Evolutionary conservation across 1,140 invertebrate genomes (phyloP).

Genomic region (Caenorhabditis brenneri): DNA sequence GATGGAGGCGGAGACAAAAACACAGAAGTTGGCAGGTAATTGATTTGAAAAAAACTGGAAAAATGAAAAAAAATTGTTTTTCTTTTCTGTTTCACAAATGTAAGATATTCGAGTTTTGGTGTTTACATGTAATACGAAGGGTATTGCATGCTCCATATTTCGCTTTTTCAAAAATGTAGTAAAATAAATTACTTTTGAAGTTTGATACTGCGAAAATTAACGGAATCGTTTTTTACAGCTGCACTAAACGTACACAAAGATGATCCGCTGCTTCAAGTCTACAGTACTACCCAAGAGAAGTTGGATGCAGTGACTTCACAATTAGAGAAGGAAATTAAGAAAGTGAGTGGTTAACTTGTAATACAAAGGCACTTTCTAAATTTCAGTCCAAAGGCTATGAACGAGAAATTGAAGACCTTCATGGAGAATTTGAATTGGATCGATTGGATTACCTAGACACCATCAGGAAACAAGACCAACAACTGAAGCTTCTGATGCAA

Average conservation of each 20-base stretch:
- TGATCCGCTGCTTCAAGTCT: slow-evolving; percentile 77
- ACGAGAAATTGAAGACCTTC: slow-evolving; percentile 80
- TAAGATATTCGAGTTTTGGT: no score
- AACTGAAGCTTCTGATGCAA: slow-evolving; percentile 78
- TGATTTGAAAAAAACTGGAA: no score
- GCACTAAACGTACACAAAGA: slow-evolving; percentile 80
- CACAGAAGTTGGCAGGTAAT: slow-evolving; percentile 74
- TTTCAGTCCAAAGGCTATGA: slow-evolving; percentile 76
- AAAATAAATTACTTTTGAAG: no score
- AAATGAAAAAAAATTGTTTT: no score
- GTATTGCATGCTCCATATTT: no score
- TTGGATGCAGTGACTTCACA: slow-evolving; percentile 78
- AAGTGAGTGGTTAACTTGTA: slow-evolving; percentile 73
- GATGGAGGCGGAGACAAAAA: slow-evolving; percentile 78
- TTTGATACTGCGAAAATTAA: no score
- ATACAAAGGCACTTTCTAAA: no score
- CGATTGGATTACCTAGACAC: slow-evolving; percentile 84
- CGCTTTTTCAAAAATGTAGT: no score
- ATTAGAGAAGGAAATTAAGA: slow-evolving; percentile 78
- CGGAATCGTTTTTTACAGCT: slow-evolving; percentile 61
- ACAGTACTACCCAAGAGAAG: slow-evolving; percentile 81
- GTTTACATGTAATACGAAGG: no score
- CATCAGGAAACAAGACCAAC: slow-evolving; percentile 80
- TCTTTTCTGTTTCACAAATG: no score
- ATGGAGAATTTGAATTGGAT: slow-evolving; percentile 84